A percentile compares a stretch with the other conserved stretches of the same genome.
Evolutionary conservation across 2,797 vertebrate genomes (phyloP).

Genomic region (Urosaurus nigricauda): DNA sequence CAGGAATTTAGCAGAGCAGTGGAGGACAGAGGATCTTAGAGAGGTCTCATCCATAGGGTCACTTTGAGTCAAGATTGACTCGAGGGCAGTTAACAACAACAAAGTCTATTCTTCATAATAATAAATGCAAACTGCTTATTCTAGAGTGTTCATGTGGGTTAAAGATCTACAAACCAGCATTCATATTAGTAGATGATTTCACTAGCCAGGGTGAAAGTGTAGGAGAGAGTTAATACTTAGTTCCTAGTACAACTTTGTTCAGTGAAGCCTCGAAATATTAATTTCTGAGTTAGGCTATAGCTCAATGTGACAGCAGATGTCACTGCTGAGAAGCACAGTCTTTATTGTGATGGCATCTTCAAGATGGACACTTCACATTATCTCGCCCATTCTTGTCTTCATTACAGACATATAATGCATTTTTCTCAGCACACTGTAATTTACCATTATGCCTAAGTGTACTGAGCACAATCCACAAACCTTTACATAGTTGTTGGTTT

Average conservation of each 20-base stretch:
- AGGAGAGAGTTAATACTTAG: background rate
- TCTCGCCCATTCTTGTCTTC: conserved; percentile 6
- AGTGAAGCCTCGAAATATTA: background rate
- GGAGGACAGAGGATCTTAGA: too few species aligned
- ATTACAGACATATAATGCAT: background rate
- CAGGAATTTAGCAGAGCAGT: too few species aligned
- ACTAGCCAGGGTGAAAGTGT: background rate
- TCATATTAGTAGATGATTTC: conserved; percentile 16
- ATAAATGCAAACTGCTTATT: background rate
- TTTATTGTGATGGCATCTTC: background rate
- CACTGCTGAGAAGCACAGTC: conserved; percentile 18
- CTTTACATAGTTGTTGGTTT: background rate
- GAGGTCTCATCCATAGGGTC: too few species aligned
- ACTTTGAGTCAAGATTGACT: too few species aligned
- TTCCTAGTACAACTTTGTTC: background rate
- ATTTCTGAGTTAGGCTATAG: background rate
- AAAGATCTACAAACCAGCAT: conserved; percentile 14
- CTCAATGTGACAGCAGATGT: conserved; percentile 12
- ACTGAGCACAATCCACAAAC: background rate
- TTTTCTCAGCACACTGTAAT: background rate
- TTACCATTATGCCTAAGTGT: background rate
- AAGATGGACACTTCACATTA: background rate
- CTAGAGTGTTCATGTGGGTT: background rate
- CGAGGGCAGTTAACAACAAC: background rate
- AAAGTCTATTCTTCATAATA: background rate